phyloP scores from a whole-genome alignment of 2,113 vertebrate genomes.

The Pungitius pungitius region DNA sequence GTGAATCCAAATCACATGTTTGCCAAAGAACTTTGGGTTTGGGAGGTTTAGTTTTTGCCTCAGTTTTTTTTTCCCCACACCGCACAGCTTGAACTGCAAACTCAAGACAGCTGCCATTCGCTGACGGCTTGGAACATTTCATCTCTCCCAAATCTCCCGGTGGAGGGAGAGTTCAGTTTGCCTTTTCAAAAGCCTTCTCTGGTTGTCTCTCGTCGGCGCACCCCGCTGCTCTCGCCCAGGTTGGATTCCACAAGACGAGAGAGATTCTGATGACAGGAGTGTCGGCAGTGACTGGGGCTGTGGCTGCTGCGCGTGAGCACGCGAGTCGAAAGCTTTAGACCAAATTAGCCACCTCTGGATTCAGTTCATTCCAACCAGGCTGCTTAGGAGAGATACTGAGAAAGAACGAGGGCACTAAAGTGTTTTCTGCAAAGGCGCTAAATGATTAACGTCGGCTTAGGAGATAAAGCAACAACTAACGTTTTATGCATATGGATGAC shows the following conservation, averaged over 20 bases:
- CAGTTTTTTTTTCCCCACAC: background rate
- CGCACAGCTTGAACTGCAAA: slow-evolving; percentile 18
- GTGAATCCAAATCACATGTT: slow-evolving; percentile 19
- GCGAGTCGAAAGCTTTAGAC: slow-evolving; percentile 22
- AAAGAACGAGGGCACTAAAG: background rate
- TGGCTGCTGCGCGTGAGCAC: slow-evolving; percentile 27
- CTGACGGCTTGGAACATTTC: slow-evolving; percentile 47
- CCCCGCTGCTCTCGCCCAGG: slow-evolving; percentile 30
- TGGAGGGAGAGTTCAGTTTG: slow-evolving; percentile 48
- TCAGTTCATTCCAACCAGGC: slow-evolving; percentile 11
- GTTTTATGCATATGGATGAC: background rate
- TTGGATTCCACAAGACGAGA: slow-evolving; percentile 46
- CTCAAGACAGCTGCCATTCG: slow-evolving; percentile 51
- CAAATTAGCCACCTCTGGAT: slow-evolving; percentile 50
- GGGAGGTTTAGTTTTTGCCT: slow-evolving; percentile 21
- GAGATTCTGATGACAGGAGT: slow-evolving; percentile 39
- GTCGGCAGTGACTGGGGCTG: background rate
- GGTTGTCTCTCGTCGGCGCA: slow-evolving; percentile 25
- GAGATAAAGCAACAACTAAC: background rate
- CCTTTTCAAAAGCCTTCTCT: slow-evolving; percentile 50
- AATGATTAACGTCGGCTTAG: background rate
- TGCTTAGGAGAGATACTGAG: background rate
- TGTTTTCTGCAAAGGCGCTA: background rate
- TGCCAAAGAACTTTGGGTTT: slow-evolving; percentile 44
- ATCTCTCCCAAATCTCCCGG: slow-evolving; percentile 46